Conservation (phyloP, 1,140 invertebrate genomes). For the Drosophila mauritiana region DNA sequence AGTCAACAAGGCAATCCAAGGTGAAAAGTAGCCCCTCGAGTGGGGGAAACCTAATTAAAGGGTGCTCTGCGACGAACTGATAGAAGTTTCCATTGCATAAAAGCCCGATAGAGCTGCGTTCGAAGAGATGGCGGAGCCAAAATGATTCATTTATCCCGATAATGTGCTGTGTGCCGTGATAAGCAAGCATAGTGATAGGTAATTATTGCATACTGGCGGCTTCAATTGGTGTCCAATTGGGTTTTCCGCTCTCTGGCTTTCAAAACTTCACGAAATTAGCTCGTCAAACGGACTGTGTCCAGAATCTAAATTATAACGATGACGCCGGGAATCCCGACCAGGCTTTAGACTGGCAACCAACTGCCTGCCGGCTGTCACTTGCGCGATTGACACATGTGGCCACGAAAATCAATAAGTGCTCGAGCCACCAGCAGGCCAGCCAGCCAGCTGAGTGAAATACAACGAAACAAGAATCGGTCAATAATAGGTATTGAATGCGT, state of each 20-base stretch:
- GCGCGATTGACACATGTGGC: constrained; percentile 36
- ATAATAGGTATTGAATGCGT: constrained; percentile 3
- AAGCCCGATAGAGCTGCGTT: neutral
- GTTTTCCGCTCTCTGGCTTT: constrained; percentile 26
- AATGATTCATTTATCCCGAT: constrained; percentile 23
- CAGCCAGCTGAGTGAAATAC: constrained; percentile 9
- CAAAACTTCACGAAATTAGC: constrained; percentile 35
- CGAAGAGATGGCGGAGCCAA: neutral
- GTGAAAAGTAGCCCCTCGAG: constrained; percentile 19
- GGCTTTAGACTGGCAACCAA: constrained; percentile 66
- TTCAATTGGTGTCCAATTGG: constrained; percentile 44
- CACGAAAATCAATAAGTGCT: constrained; percentile 35
- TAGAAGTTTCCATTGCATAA: constrained; percentile 19
- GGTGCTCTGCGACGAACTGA: constrained; percentile 1
- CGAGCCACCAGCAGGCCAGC: neutral
- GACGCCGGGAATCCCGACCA: constrained; percentile 68
- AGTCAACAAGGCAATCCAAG: constrained; percentile 42
- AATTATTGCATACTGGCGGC: constrained; percentile 30
- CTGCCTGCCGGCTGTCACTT: constrained; percentile 51
- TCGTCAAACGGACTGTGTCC: constrained; percentile 43
- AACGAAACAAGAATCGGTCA: constrained; percentile 17
- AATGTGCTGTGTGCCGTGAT: constrained; percentile 17
- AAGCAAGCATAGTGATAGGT: constrained; percentile 16
- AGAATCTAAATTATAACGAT: constrained; percentile 42
- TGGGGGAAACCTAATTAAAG: constrained; percentile 45